Evolutionary conservation across 1,140 invertebrate genomes (phyloP).

Genomic region (Neodiprion virginianus): DNA sequence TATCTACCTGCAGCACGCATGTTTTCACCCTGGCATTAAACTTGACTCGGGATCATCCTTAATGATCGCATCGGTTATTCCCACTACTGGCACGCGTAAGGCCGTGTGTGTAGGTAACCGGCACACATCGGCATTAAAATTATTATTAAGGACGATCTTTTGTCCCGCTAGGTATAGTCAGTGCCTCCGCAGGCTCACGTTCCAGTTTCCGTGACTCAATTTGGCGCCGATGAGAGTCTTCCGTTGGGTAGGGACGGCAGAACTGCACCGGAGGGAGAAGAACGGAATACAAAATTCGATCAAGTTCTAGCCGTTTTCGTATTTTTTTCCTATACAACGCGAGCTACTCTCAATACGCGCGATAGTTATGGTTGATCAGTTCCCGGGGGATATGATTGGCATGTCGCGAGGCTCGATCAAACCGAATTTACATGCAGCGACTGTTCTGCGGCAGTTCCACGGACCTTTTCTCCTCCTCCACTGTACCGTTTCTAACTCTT

Average conservation of each 20-base stretch:
- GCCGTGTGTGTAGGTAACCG: no score
- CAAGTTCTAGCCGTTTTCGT: not conserved
- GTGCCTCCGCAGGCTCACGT: not conserved
- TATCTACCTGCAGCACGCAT: not conserved
- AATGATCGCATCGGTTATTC: no score
- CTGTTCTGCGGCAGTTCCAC: no score
- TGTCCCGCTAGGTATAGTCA: not conserved
- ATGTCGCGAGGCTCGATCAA: not conserved
- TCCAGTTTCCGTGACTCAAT: conserved; percentile 4
- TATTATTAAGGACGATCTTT: not conserved
- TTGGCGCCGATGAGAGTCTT: not conserved
- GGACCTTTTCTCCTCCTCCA: no score
- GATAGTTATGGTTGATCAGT: not conserved
- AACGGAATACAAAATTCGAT: not conserved
- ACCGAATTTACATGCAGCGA: not conserved
- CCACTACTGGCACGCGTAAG: no score
- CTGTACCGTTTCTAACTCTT: no score
- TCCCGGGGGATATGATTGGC: not conserved
- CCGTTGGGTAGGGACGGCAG: not conserved
- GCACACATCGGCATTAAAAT: no score
- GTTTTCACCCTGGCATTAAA: conserved; percentile 5
- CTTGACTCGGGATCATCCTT: not conserved
- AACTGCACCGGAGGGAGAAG: not conserved
- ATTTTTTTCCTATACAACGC: not conserved
- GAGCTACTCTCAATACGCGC: not conserved